Base-by-base conservation (phyloP, 2,888 invertebrate species). In the Listrodromus nycthemerus region DNA sequence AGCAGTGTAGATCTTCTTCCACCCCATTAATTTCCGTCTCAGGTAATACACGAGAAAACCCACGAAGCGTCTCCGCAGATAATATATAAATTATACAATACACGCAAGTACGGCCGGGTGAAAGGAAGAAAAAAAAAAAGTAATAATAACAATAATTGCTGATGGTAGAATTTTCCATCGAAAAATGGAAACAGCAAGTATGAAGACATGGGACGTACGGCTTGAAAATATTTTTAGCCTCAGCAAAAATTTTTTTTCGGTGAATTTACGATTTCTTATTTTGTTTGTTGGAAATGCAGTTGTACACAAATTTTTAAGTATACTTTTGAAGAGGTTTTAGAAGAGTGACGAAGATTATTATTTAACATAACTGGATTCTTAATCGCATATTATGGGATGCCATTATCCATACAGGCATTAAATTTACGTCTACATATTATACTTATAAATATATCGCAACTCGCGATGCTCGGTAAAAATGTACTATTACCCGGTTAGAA, bases 401-500 rank as follows among this genome's bases (percentile, higher is more conserved):
- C 74, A 70, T 82, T 71, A 71, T 69, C 63, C 45, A 10, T 58
- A 10, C 24, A 13, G 27, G 30, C 61, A 69, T 82, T 55, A 69
- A 63, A 48, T 63, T 83, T 58, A 30, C 4, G 61, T 13, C 30
- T 13, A 27, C 27, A 19, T n/a, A 61, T 61, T 61, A 61, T 27
- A 16, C 61, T 45, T 61, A 30, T 16, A n/a, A 27, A 16, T 16
- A n/a, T 16, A 30, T 16, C 6, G 16, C 61, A 27, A 30, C 30
- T 27, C 2, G 13, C 63, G 21, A 10, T 8, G 45, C n/a, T 27
- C 19, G 61, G 69, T 30, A 79, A 83, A 79, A 83, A 70, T 77
- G 41, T 73, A 63, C 58, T 73, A 80, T 83, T 77, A 73, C 80
- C 80, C 76, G 55, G 67, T 77, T 80, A 63, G 73, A 45, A 80